phyloP scores from a whole-genome alignment of 2,797 vertebrate genomes.

The Centropyge bicolor region DNA sequence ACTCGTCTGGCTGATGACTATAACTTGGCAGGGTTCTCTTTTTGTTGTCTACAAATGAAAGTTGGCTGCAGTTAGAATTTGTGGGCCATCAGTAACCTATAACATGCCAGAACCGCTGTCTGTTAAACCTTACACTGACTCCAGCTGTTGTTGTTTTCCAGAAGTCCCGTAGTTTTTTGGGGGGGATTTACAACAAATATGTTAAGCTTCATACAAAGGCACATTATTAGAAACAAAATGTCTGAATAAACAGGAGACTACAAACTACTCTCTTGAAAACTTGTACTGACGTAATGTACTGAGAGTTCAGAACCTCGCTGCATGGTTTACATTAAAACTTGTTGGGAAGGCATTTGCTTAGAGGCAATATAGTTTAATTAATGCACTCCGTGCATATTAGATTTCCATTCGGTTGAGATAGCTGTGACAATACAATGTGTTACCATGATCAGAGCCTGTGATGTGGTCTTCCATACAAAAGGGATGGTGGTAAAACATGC shows the following conservation, averaged over 20 bases:
- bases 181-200: neutral
- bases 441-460: neutral
- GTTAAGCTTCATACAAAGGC: conserved; percentile 16
- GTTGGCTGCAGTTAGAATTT: conserved; percentile 5
- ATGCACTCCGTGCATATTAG: neutral
- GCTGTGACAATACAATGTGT: neutral
- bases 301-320: neutral
- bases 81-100: conserved; percentile 24
- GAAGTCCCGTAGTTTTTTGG: neutral
- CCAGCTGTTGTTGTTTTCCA: conserved; percentile 41
- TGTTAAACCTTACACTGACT: conserved; percentile 20
- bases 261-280: conserved; percentile 14
- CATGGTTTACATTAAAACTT: neutral
- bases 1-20: conserved; percentile 37
- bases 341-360: neutral
- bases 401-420: neutral
- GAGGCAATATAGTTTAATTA: neutral
- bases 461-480: neutral
- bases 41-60: conserved; percentile 24
- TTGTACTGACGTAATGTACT: conserved; percentile 5
- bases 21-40: conserved; percentile 12
- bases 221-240: conserved; percentile 18
- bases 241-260: neutral
- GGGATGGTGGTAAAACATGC: neutral
- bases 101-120: conserved; percentile 9